phyloP scores from a whole-genome alignment of 2,888 invertebrate species.

The Chloroclystis v-ata region DNA sequence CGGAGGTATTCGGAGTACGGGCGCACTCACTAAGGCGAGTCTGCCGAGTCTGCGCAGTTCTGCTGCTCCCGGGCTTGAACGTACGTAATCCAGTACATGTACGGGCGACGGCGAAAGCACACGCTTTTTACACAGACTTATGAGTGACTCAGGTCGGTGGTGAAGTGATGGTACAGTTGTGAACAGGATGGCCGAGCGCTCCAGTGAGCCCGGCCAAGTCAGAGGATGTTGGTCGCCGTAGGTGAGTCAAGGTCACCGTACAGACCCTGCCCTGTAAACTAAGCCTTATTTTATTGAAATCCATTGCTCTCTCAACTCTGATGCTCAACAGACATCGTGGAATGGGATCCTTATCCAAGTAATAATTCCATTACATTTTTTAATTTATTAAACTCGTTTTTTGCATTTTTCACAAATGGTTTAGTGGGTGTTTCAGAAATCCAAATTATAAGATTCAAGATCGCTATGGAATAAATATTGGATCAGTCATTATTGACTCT shows the following conservation, averaged over 20 bases:
- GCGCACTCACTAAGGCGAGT: constrained; percentile 53
- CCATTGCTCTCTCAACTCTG: no score
- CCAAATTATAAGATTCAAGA: no score
- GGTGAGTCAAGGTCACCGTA: constrained; percentile 66
- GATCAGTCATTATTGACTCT: no score
- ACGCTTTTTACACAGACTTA: constrained; percentile 43
- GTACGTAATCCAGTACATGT: constrained; percentile 62
- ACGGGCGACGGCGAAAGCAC: constrained; percentile 43
- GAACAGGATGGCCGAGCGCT: constrained; percentile 69
- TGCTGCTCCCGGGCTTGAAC: constrained; percentile 55
- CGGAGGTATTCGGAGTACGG: constrained; percentile 23
- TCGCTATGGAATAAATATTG: no score
- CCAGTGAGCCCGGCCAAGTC: constrained; percentile 59
- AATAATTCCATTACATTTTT: no score
- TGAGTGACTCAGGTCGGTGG: constrained; percentile 55
- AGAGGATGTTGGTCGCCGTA: constrained; percentile 66
- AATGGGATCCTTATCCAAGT: no score
- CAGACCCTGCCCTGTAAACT: constrained; percentile 23
- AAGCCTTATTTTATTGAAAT: background rate
- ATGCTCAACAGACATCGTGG: no score
- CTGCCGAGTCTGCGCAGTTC: constrained; percentile 62
- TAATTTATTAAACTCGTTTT: no score
- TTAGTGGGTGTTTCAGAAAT: no score
- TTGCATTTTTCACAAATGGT: no score
- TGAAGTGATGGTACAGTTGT: constrained; percentile 55